Evolutionary conservation across 2,797 vertebrate species (phyloP), one percentile per base, ranked within the genome.

Genomic region (Sarcoramphus papa): DNA sequence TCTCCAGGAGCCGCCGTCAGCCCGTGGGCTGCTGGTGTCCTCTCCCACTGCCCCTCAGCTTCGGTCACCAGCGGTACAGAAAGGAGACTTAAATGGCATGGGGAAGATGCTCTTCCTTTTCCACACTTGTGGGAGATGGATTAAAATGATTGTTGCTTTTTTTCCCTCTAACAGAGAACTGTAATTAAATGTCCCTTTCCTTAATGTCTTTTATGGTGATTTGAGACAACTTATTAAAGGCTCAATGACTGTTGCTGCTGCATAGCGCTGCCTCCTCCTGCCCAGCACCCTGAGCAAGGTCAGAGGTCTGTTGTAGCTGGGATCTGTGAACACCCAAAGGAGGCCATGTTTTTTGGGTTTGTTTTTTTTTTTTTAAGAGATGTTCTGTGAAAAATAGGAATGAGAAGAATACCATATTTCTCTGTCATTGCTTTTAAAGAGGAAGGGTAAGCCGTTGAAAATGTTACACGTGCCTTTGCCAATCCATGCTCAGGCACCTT

Each of bases 101-200:
- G 30, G 33, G 65, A 75, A 20, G 63, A n/a, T 73, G 64, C 14
- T 70, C 25, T 53, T 75, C 37, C 37, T 53, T 91, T 53, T 57
- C 63, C 59, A 14, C 7, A 0, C 54, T 48, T 48, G 8, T 41
- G 47, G 57, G 56, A 93, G 63, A 65, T 54, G 37, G 41, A 81
- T 87, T 79, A 82, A 96, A 87, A 84, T 18, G 6, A 41, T 60
- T 1, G 2, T 64, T 67, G 28, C 10, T 25, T 14, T 35, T 31
- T 25, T 23, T 41, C 7, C 33, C 53, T 33, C 37, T 59, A 85
- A 53, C n/a, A 89, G 83, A 93, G 74, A 74, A 64, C 33, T 80
- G 80, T 92, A 97, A 96, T 95, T 91, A 95, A 92, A 92, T 77
- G 53, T 68, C 75, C 67, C n/a, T 95, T 94, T 76, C 35, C 70